Evolutionary conservation across 35 echinoderm and acorn worm species (phyloP), one percentile per base, ranked within the genome.

Genomic region (Acanthaster planci): DNA sequence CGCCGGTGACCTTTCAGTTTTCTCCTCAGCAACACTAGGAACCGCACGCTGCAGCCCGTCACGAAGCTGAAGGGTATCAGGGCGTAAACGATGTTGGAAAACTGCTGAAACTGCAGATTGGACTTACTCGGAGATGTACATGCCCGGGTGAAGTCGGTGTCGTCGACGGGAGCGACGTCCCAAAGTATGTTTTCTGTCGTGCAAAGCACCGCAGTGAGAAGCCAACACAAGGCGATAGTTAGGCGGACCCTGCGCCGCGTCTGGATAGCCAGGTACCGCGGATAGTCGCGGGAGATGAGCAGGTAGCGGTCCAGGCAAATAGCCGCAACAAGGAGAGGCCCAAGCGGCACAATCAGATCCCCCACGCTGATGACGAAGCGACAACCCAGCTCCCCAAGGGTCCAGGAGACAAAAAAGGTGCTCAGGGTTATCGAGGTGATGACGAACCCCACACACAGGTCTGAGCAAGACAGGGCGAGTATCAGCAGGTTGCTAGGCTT

Each of bases 291-390:
- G 14, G 64, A 72, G 7, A 72, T 29, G 14, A 72, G 64, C 2
- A 72, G 64, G 64, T 72, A 72, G 23, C 64, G 64, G 64, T 72
- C 64, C 18, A 72, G 30, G 42, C 42, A 47, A 12, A 47, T 47
- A 47, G 42, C 42, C 4, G 42, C 42, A 47, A 47, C 42, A 4
- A 47, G 42, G 42, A 47, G 42, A 4, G 42, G 42, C 42, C 42
- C 42, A 4, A 47, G 12, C 42, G 42, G 42, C 42, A 47, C 42
- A 47, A 47, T 47, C 42, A 47, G 42, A 47, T 47, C 12, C 4
- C 42, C 42, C 4, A 47, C 12, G 42, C 42, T 47, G 42, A 47
- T 12, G 12, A 47, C 4, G 12, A 47, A 6, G 12, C 42, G 42
- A 47, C 42, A 47, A 12, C 42, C 42, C 12, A 47, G 4, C 42